Evolutionary conservation across 2,113 vertebrate species (phyloP), one percentile per base, ranked within the genome.

Genomic region (Capricornis sumatraensis): DNA sequence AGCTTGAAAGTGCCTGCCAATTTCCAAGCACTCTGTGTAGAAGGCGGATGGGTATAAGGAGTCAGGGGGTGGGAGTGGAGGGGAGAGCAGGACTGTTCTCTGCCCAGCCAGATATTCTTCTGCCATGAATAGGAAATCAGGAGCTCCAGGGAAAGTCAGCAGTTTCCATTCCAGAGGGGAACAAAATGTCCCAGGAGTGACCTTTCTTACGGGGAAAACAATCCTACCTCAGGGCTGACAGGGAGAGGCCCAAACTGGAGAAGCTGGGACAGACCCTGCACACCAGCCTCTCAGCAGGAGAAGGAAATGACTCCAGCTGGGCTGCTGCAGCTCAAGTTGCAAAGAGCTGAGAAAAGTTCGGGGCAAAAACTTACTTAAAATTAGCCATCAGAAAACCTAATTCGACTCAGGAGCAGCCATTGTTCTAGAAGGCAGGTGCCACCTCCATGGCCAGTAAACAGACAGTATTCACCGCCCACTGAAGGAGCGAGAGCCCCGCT

Each of bases 111-210:
- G 74, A 87, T 85, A 96, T 23, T 96, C 95, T 95, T 60, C 88
- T 82, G 95, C 62, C 94, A 91, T 83, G 96, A 94, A 97, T 87
- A 98, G 97, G 97, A 94, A 96, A 97, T 95, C 93, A 95, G 97
- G 96, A 96, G 97, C 94, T 96, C 92, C 57, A 67, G 93, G 96
- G 97, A 97, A 97, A 97, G 97, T 97, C 98, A 95, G 98, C 95
- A 97, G 93, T 96, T 97, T 97, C 95, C 98, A 97, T 87, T 96
- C 95, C 86, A 89, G 78, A 96, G 86, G 96, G 86, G 95, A 97
- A 98, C 97, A 94, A 95, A 96, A 96, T 78, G 97, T 98, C 96
- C 95, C 89, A 89, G 87, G 94, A 96, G 87, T 97, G 98, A 98
- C 98, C 98, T 98, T 98, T 97, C 96, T 97, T 94, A 71, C 6